These are phyloP conservation scores for Copsychus sechellarum DNA, from an alignment of 2,113 vertebrate species.

Conservation along the genomic window DNA sequence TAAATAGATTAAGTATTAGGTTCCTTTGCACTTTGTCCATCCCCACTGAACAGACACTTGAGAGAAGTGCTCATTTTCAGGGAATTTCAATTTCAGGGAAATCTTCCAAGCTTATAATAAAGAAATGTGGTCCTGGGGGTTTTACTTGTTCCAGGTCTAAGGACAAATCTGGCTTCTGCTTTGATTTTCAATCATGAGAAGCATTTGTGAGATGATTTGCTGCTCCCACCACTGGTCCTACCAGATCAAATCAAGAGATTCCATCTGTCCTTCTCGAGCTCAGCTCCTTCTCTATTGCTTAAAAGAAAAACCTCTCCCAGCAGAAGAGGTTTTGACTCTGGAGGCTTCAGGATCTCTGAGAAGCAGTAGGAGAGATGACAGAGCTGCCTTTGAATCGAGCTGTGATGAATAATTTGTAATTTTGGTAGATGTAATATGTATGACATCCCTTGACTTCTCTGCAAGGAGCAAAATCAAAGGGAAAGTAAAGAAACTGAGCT, in stretches of 20 bases:
- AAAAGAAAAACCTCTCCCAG: background rate
- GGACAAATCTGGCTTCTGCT: background rate
- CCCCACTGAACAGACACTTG: background rate
- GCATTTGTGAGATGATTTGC: background rate
- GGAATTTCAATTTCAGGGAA: background rate
- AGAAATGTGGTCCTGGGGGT: background rate
- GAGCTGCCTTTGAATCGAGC: slow-evolving; percentile 6
- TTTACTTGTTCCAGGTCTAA: background rate
- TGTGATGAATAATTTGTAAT: slow-evolving; percentile 28
- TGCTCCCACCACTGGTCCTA: background rate
- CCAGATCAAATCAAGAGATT: background rate
- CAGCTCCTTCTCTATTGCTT: background rate
- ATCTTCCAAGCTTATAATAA: background rate
- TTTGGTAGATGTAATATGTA: slow-evolving; percentile 2
- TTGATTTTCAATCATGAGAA: background rate
- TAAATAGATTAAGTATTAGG: background rate
- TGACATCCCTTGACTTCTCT: background rate
- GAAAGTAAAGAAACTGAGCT: background rate
- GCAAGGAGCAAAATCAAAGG: slow-evolving; percentile 26
- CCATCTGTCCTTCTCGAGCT: background rate
- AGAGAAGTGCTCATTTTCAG: background rate
- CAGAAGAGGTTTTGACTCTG: background rate
- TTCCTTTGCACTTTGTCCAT: background rate
- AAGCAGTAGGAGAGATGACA: background rate
- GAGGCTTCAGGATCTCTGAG: background rate